These are phyloP conservation scores for Salminus brasiliensis DNA, from an alignment of 2,113 vertebrate genomes.

Conservation along the genomic window DNA sequence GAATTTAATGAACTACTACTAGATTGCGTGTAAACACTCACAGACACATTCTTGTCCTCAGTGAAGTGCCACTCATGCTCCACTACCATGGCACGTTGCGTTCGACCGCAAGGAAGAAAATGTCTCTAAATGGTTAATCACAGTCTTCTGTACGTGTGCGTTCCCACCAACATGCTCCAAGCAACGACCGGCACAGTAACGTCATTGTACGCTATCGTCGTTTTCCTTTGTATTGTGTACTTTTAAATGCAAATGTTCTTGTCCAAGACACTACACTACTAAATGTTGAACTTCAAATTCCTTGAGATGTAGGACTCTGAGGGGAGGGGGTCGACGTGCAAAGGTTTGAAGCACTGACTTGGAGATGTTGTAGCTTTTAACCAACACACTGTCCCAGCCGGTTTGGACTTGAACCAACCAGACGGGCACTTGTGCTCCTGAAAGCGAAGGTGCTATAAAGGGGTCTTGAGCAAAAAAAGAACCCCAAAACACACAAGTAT, in stretches of 20 bases:
- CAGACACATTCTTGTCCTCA: slow-evolving; percentile 41
- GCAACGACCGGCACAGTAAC: slow-evolving; percentile 32
- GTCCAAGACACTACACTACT: slow-evolving; percentile 76
- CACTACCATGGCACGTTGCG: slow-evolving; percentile 25
- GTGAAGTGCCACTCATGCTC: slow-evolving; percentile 56
- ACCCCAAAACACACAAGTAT: too few relatives aligned
- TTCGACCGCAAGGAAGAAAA: not conserved
- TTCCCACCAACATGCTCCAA: slow-evolving; percentile 34
- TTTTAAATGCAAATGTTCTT: slow-evolving; percentile 69
- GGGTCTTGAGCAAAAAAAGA: too few relatives aligned
- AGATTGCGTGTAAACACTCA: slow-evolving; percentile 9
- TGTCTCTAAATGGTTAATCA: slow-evolving; percentile 22
- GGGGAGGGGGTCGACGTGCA: slow-evolving; percentile 50
- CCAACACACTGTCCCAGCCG: slow-evolving; percentile 31
- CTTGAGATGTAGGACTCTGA: slow-evolving; percentile 59
- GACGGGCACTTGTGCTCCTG: not conserved
- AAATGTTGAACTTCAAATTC: slow-evolving; percentile 61
- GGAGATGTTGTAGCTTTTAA: slow-evolving; percentile 41
- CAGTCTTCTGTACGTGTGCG: slow-evolving; percentile 31
- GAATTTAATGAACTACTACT: slow-evolving; percentile 69
- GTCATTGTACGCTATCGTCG: slow-evolving; percentile 55
- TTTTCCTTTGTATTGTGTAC: slow-evolving; percentile 65
- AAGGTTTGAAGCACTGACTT: slow-evolving; percentile 23
- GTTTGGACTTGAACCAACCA: not conserved
- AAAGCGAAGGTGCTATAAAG: too few relatives aligned